Evolutionary conservation across 1,140 invertebrate genomes (phyloP).

Genomic region (Potamilus streckersoni): DNA sequence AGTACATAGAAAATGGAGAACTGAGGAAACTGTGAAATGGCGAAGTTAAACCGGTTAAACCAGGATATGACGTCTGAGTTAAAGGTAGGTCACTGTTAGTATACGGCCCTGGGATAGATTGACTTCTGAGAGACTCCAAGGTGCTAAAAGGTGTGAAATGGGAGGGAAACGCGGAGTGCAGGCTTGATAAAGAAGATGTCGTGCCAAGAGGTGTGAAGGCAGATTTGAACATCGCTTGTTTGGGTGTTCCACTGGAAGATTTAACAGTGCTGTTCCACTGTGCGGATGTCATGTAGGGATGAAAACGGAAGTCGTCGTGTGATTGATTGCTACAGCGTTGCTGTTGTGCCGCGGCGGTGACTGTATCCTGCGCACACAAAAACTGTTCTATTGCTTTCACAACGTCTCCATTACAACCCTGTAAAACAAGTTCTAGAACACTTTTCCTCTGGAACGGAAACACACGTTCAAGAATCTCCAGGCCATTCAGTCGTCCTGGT

Average conservation of each 20-base stretch:
- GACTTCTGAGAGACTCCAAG: slow-evolving; percentile 9
- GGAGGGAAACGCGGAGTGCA: slow-evolving; percentile 63
- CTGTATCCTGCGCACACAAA: slow-evolving; percentile 64
- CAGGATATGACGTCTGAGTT: slow-evolving; percentile 23
- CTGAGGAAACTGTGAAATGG: slow-evolving; percentile 17
- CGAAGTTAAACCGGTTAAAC: slow-evolving; percentile 14
- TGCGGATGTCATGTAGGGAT: slow-evolving; percentile 29
- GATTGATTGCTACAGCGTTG: slow-evolving; percentile 26
- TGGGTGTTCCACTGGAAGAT: slow-evolving; percentile 27
- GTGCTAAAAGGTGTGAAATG: slow-evolving; percentile 18
- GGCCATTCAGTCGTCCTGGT: slow-evolving; percentile 72
- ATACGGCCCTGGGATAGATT: slow-evolving; percentile 21
- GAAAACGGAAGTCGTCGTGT: slow-evolving; percentile 20
- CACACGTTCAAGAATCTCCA: slow-evolving; percentile 86
- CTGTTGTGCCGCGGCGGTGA: slow-evolving; percentile 51
- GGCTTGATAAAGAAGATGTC: slow-evolving; percentile 31
- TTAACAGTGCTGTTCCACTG: slow-evolving; percentile 33
- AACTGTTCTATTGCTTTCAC: slow-evolving; percentile 82
- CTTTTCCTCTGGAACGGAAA: slow-evolving; percentile 87
- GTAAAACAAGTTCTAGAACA: slow-evolving; percentile 87
- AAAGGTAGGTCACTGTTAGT: slow-evolving; percentile 19
- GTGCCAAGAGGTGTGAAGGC: slow-evolving; percentile 63
- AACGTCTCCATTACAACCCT: slow-evolving; percentile 87
- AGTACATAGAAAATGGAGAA: slow-evolving; percentile 19
- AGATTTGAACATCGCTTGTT: slow-evolving; percentile 51